Evolutionary conservation across 2,797 vertebrate genomes (phyloP), one percentile per base, ranked within the genome.

Genomic region (Ctenochaetus hawaiiensis): DNA sequence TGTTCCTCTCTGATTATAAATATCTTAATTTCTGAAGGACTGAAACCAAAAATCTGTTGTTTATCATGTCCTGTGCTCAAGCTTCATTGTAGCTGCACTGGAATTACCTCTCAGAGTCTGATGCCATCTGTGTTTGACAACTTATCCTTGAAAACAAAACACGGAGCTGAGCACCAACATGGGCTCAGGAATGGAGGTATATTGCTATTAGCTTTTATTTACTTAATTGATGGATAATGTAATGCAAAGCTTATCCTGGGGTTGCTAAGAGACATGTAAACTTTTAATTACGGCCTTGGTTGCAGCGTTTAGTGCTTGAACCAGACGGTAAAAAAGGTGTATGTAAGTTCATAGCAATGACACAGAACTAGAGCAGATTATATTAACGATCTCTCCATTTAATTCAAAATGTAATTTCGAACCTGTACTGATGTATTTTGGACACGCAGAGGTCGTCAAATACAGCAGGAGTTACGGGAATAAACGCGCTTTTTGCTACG

Each of bases 401-500:
- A 70, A 67, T 65, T 39, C n/a, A 66, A 74, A 39, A 39, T 49
- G 48, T 45, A 77, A 45, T 57, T 17, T 76, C 48, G 57, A 41
- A 43, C 44, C 34, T 59, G 66, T 34, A 4, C 12, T 16, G 26
- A n/a, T 43, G 18, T 39, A 30, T 65, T 45, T 45, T 12, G 16
- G 30, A 63, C 58, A 43, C 4, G 23, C 59, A 23, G 18, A 13
- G 44, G 60, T 37, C 17, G 26, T 78, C 49, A 59, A 18, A 47
- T 13, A 58, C 72, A 45, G 16, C 67, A 54, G 37, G 22, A 65
- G 58, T 14, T 49, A 26, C 41, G n/a, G 3, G 12, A 22, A 57
- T 65, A 47, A 57, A 62, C 14, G 44, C 69, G 63, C 61, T 61
- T 77, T 64, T 81, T 10, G 56, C 69, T 41, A 6, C 13, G 70